These are phyloP conservation scores for Apis laboriosa DNA, from an alignment of 1,140 invertebrate species.

Conservation along the genomic window DNA sequence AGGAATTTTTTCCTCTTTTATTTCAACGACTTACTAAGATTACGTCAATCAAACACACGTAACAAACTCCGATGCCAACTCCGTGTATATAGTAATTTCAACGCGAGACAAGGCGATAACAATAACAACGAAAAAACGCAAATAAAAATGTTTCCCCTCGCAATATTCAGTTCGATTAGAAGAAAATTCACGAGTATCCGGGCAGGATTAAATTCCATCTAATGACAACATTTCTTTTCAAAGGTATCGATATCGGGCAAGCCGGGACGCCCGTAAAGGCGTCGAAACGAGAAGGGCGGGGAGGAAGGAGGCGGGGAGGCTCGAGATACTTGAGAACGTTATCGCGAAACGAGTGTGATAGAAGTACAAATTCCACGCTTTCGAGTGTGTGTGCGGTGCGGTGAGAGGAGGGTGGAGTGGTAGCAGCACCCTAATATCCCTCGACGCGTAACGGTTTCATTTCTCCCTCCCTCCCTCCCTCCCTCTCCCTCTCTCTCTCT, in stretches of 20 bases:
- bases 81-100: not conserved
- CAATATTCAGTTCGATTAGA: not conserved
- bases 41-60: too few species aligned
- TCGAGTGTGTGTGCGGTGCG: constrained; percentile 13
- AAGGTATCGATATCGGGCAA: constrained; percentile 52
- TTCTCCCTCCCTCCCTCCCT: constrained; percentile 48
- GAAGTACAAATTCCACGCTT: constrained; percentile 61
- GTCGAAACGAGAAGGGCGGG: constrained; percentile 72
- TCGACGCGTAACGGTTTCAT: constrained; percentile 66
- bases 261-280: constrained; percentile 36
- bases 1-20: too few species aligned
- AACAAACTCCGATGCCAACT: too few species aligned
- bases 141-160: too few species aligned
- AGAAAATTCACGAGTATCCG: constrained; percentile 34
- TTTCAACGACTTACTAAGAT: too few species aligned
- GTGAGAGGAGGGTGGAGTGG: constrained; percentile 25
- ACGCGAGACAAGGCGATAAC: too few species aligned
- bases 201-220: constrained; percentile 60
- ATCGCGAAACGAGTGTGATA: constrained; percentile 65
- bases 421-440: constrained; percentile 65
- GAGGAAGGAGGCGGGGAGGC: constrained; percentile 40
- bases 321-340: constrained; percentile 49
- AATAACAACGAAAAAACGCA: not conserved
- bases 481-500: constrained; percentile 35
- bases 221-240: constrained; percentile 47